Percentiles rank a stretch among this genome's conserved stretches.
phyloP scores from a whole-genome alignment of 2,113 vertebrate genomes.

The Leptobrachium ailaonicum region DNA sequence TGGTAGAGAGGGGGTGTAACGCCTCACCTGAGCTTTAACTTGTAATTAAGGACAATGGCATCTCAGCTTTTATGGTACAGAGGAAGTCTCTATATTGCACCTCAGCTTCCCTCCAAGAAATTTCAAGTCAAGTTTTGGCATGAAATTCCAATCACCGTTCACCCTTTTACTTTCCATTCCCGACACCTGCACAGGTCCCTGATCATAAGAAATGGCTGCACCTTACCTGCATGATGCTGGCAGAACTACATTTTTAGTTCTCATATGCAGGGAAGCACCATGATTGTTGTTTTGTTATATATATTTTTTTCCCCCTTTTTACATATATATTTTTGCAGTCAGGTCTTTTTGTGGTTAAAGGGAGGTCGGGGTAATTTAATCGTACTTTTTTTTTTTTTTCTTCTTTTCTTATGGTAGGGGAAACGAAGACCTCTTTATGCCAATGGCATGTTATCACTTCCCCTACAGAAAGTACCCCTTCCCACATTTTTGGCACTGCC shows the following conservation, averaged over 20 bases:
- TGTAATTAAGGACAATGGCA: conserved; percentile 22
- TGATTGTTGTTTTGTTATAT: not conserved
- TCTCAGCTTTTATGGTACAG: conserved; percentile 33
- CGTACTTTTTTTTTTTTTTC: too few species aligned
- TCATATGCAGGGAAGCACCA: not conserved
- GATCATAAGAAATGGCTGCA: conserved; percentile 8
- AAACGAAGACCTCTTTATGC: not conserved
- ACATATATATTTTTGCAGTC: conserved; percentile 3
- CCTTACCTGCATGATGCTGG: conserved; percentile 1
- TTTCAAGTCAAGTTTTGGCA: not conserved
- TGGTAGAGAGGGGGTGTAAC: conserved; percentile 66
- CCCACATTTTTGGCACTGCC: conserved; percentile 19
- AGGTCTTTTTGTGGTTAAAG: conserved; percentile 14
- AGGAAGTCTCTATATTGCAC: conserved; percentile 13
- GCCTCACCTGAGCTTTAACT: conserved; percentile 58
- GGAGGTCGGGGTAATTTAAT: conserved; percentile 13
- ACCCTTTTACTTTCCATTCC: not conserved
- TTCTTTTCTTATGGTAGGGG: not conserved
- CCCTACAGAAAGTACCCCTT: conserved; percentile 7
- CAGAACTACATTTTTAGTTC: not conserved
- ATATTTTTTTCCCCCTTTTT: too few species aligned
- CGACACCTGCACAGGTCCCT: conserved; percentile 5
- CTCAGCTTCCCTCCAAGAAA: conserved; percentile 15
- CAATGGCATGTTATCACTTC: conserved; percentile 12
- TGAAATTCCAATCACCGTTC: conserved; percentile 33